These are phyloP conservation scores for Micrasema longulum DNA, from an alignment of 1,140 invertebrate species.

Conservation along the genomic window DNA sequence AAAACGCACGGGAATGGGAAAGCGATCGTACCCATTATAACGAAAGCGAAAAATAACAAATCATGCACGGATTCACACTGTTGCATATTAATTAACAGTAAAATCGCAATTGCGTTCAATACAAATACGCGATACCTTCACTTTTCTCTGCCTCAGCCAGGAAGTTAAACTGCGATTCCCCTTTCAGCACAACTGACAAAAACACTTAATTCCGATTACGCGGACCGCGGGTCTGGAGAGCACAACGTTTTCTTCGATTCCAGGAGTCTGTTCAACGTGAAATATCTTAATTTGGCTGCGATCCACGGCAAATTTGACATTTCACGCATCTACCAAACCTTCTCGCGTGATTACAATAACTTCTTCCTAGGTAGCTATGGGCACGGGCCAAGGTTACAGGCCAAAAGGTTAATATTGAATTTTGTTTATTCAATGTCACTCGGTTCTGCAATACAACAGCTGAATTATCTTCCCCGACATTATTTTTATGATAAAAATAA, in stretches of 20 bases:
- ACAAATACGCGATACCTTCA: conserved; percentile 41
- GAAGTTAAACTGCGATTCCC: conserved; percentile 26
- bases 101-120: conserved; percentile 39
- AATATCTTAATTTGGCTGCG: conserved; percentile 46
- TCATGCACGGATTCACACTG: conserved; percentile 46
- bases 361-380: conserved; percentile 40
- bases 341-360: conserved; percentile 44
- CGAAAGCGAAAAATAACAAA: conserved; percentile 45
- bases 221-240: conserved; percentile 26
- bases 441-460: background rate
- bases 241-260: conserved; percentile 26
- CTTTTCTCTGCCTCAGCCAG: conserved; percentile 44
- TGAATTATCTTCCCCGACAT: conserved; percentile 5
- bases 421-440: background rate
- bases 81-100: conserved; percentile 46
- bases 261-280: conserved; percentile 37
- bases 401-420: conserved; percentile 8
- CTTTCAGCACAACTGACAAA: conserved; percentile 20
- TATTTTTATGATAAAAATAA: conserved; percentile 14
- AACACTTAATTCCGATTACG: conserved; percentile 36
- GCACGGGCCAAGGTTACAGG: conserved; percentile 39
- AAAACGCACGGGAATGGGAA: conserved; percentile 1
- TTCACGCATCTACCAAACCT: conserved; percentile 44
- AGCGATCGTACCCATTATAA: conserved; percentile 22
- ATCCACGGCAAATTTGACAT: conserved; percentile 46